Evolutionary conservation across 2,113 vertebrate genomes (phyloP).

Genomic region (Odontesthes bonariensis): DNA sequence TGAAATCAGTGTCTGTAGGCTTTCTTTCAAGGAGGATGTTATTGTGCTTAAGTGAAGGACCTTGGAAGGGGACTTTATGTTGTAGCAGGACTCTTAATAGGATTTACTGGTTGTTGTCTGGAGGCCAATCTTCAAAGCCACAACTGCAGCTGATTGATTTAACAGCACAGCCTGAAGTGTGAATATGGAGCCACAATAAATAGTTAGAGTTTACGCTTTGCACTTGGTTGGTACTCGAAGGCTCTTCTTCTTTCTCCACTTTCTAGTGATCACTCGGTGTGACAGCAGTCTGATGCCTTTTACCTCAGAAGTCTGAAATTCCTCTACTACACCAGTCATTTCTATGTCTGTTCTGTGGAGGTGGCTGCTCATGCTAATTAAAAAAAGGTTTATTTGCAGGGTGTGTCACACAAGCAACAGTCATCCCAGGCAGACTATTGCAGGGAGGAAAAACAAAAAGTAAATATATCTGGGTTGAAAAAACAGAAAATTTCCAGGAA

Average conservation of each 20-base stretch:
- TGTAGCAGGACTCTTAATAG: slow-evolving; percentile 60
- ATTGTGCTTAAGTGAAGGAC: slow-evolving; percentile 37
- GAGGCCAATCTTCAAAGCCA: slow-evolving; percentile 59
- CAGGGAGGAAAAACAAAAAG: not conserved
- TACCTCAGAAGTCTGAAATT: slow-evolving; percentile 34
- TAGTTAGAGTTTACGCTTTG: not conserved
- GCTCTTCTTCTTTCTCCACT: slow-evolving; percentile 1
- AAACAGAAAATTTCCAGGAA: too few species aligned
- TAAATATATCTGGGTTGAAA: too few species aligned
- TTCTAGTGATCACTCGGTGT: slow-evolving; percentile 19
- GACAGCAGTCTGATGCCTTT: slow-evolving; percentile 46
- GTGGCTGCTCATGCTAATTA: slow-evolving; percentile 34
- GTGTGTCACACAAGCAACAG: slow-evolving; percentile 6
- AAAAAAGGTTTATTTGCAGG: not conserved
- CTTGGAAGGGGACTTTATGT: slow-evolving; percentile 49
- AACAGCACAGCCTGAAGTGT: slow-evolving; percentile 1
- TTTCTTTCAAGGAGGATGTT: slow-evolving; percentile 22
- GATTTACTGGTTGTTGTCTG: slow-evolving; percentile 64
- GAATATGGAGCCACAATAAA: not conserved
- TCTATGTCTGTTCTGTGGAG: slow-evolving; percentile 19
- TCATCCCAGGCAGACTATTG: not conserved
- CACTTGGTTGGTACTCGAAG: not conserved
- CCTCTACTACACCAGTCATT: slow-evolving; percentile 25
- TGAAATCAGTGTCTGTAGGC: not conserved
- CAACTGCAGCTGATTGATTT: slow-evolving; percentile 26